phyloP scores from a whole-genome alignment of 2,888 invertebrate genomes.

The Phalangium opilio region DNA sequence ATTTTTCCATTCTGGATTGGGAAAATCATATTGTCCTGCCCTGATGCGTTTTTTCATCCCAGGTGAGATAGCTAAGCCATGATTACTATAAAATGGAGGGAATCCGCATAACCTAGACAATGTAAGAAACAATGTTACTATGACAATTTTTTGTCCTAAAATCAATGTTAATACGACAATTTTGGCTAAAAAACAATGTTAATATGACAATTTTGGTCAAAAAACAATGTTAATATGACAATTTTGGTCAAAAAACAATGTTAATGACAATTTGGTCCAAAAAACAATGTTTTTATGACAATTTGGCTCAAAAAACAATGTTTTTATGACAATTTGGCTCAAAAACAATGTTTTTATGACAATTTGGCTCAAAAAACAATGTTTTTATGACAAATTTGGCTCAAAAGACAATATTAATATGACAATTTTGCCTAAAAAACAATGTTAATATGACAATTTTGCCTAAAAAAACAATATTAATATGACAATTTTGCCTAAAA shows the following conservation, averaged over 20 bases:
- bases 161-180: background rate
- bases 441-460: too few species aligned
- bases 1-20: constrained; percentile 85
- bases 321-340: constrained; percentile 3
- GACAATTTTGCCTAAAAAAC: too few species aligned
- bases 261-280: too few species aligned
- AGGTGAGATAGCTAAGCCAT: constrained; percentile 81
- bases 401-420: too few species aligned
- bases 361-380: background rate
- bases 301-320: too few species aligned
- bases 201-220: too few species aligned
- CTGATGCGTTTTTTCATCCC: constrained; percentile 97
- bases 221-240: too few species aligned
- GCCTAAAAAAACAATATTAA: background rate
- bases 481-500: too few species aligned
- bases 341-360: constrained; percentile 1
- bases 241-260: too few species aligned
- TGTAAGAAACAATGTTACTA: constrained; percentile 17
- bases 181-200: background rate
- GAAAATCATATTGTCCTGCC: constrained; percentile 93
- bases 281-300: too few species aligned
- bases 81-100: constrained; percentile 97
- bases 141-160: background rate
- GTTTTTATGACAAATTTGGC: too few species aligned
- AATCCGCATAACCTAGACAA: constrained; percentile 66